Evolutionary conservation across 2,888 invertebrate species (phyloP).

Genomic region (Molorchus minor): DNA sequence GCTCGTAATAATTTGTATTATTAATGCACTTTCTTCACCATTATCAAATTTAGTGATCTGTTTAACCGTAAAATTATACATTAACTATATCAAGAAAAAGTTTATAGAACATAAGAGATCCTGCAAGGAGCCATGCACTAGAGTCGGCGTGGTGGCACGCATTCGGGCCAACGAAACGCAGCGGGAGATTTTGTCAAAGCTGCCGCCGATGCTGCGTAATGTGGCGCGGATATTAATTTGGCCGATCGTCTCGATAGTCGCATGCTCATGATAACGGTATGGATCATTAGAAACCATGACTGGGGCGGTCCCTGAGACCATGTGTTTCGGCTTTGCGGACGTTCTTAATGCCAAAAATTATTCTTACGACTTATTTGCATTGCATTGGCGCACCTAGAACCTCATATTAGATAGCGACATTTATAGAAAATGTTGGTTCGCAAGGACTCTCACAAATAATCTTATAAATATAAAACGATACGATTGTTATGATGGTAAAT

Average conservation of each 20-base stretch:
- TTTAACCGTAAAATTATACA: background rate
- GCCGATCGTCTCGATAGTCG: conserved; percentile 50
- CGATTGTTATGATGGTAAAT: too few relatives aligned
- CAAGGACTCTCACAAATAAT: too few relatives aligned
- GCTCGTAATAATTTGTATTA: too few relatives aligned
- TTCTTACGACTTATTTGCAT: conserved; percentile 4
- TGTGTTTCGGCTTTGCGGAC: conserved; percentile 35
- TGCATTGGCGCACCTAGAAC: conserved; percentile 5
- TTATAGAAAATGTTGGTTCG: background rate
- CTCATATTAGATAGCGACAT: background rate
- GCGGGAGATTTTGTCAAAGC: conserved; percentile 57
- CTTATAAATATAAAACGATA: too few relatives aligned
- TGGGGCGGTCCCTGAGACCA: conserved; percentile 42
- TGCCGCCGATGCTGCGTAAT: conserved; percentile 58
- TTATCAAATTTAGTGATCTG: too few relatives aligned
- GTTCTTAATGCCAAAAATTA: conserved; percentile 24
- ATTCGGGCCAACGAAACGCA: conserved; percentile 38
- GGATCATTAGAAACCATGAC: conserved; percentile 60
- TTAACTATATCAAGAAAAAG: background rate
- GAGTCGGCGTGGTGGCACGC: conserved; percentile 38
- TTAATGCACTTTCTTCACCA: too few relatives aligned
- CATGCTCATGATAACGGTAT: conserved; percentile 44
- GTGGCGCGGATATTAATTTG: conserved; percentile 59
- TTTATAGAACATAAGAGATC: background rate
- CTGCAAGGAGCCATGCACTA: conserved; percentile 19